Evolutionary conservation across 1,140 invertebrate genomes (phyloP).

Genomic region (Argopecten irradians): DNA sequence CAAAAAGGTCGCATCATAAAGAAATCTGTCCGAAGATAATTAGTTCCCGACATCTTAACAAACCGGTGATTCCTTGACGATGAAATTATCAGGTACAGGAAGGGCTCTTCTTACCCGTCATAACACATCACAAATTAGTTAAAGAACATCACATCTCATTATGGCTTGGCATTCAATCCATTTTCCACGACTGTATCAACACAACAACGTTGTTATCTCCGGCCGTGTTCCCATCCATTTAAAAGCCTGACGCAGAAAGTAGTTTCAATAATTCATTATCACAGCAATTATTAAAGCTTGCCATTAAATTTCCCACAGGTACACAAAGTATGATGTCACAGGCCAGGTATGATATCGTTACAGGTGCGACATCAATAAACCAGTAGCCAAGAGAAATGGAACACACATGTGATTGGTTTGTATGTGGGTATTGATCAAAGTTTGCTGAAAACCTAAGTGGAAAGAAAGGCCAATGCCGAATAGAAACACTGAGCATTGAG

Average conservation of each 20-base stretch:
- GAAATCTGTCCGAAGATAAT: neutral
- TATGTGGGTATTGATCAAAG: neutral
- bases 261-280: conserved; percentile 5
- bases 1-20: neutral
- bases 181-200: neutral
- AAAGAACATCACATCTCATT: neutral
- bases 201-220: neutral
- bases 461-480: neutral
- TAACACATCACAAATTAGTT: neutral
- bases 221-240: neutral
- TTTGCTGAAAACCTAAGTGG: neutral
- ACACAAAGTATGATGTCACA: neutral
- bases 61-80: neutral
- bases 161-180: neutral
- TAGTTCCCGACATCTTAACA: neutral
- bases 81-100: neutral
- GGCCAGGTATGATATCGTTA: neutral
- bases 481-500: neutral
- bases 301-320: neutral
- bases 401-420: neutral
- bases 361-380: conserved; percentile 8
- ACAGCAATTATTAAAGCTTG: neutral
- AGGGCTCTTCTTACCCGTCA: neutral
- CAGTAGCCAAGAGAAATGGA: neutral
- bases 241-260: neutral